Evolutionary conservation across 1,140 invertebrate species (phyloP).

Genomic region (Pollicipes pollicipes): DNA sequence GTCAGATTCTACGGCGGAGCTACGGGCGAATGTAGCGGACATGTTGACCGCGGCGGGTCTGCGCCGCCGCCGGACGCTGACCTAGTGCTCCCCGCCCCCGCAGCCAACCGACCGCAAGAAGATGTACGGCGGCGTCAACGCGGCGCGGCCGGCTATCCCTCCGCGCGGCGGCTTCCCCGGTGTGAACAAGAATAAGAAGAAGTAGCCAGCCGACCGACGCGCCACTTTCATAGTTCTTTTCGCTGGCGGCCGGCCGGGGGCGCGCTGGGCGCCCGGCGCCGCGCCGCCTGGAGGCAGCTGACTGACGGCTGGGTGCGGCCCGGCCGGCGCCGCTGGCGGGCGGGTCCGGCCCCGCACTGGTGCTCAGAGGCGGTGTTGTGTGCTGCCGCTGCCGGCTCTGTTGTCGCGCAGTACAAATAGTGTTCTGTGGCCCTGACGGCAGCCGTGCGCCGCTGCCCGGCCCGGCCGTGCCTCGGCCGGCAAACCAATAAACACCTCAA

Average conservation of each 20-base stretch:
- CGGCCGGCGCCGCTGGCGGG: no score
- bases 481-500: not conserved
- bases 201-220: slow-evolving; percentile 11
- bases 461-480: no score
- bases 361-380: not conserved
- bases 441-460: not conserved
- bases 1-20: no score
- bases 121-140: slow-evolving; percentile 33
- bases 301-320: no score
- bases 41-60: no score
- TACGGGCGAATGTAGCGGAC: no score
- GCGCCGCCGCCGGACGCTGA: no score
- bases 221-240: not conserved
- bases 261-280: no score
- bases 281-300: no score
- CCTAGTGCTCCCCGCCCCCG: no score
- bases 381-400: no score
- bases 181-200: slow-evolving; percentile 26
- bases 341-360: not conserved
- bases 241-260: no score
- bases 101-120: slow-evolving; percentile 44
- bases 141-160: slow-evolving; percentile 49
- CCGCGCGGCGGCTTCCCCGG: slow-evolving; percentile 38
- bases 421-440: not conserved
- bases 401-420: not conserved